Conservation (phyloP, 2,888 invertebrate genomes). For the Agrotis segetum region DNA sequence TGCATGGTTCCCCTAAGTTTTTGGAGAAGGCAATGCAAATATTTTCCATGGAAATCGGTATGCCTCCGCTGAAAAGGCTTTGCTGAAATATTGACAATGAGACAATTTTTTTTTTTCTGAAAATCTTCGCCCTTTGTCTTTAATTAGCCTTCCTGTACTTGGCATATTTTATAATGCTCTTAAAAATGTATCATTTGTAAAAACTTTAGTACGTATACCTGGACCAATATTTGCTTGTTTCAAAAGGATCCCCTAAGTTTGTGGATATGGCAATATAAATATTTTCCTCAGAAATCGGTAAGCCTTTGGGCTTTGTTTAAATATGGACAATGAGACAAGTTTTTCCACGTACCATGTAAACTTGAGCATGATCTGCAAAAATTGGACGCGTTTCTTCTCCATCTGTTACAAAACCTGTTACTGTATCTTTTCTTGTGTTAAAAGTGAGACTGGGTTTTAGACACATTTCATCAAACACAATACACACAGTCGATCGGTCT, state of each 20-base stretch:
- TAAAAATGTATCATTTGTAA: slow-evolving; percentile 1
- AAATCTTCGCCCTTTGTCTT: slow-evolving; percentile 13
- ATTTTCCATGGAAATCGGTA: slow-evolving; percentile 16
- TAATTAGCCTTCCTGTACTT: slow-evolving; percentile 6
- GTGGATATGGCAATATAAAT: too few species aligned
- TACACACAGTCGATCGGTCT: background rate
- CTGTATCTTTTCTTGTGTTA: slow-evolving; percentile 2
- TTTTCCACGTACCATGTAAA: slow-evolving; percentile 5
- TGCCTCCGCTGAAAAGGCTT: slow-evolving; percentile 8
- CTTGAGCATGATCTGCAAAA: slow-evolving; percentile 5
- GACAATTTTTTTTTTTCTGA: slow-evolving; percentile 10
- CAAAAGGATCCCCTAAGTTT: too few species aligned
- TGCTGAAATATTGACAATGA: slow-evolving; percentile 11
- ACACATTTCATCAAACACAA: slow-evolving; percentile 12
- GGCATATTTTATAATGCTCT: slow-evolving; percentile 8
- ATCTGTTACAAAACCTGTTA: slow-evolving; percentile 8
- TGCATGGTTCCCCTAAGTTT: slow-evolving; percentile 2
- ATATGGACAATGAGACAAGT: too few species aligned
- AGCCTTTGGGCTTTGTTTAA: too few species aligned
- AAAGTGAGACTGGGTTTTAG: slow-evolving; percentile 5
- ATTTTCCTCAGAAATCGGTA: too few species aligned
- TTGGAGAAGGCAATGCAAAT: slow-evolving; percentile 8
- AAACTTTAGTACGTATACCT: background rate
- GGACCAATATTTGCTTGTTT: too few species aligned
- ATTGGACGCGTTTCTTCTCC: slow-evolving; percentile 5